Percentiles rank a stretch among this genome's conserved stretches.
Evolutionary conservation across 1,140 invertebrate genomes (phyloP).

Genomic region (Tetramorium simillimum): DNA sequence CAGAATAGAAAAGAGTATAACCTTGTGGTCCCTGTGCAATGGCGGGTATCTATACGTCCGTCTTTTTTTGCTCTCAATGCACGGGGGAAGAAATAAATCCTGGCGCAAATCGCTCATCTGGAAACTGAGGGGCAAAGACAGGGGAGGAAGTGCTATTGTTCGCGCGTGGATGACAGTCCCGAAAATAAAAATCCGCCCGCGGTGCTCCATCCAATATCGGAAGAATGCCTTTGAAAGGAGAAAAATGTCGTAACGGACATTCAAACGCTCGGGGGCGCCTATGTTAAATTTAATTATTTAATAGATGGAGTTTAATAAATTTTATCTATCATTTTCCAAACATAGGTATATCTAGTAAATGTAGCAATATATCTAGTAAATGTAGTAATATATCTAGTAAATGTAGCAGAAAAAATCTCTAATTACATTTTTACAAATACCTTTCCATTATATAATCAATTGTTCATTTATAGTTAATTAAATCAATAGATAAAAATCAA

Average conservation of each 20-base stretch:
- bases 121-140: conserved; percentile 65
- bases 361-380: too few species aligned
- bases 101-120: conserved; percentile 61
- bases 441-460: not conserved
- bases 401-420: not conserved
- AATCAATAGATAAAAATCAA: too few species aligned
- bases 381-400: too few species aligned
- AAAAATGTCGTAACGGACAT: conserved; percentile 52
- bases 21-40: conserved; percentile 50
- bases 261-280: conserved; percentile 11
- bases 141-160: conserved; percentile 65
- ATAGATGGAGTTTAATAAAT: not conserved
- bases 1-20: conserved; percentile 55
- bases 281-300: conserved; percentile 27
- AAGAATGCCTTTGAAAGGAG: conserved; percentile 43
- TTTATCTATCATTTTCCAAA: not conserved
- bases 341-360: too few species aligned
- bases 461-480: not conserved
- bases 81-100: conserved; percentile 69
- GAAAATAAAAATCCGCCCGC: conserved; percentile 69
- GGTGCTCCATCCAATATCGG: conserved; percentile 49
- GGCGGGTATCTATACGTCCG: conserved; percentile 61
- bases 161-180: conserved; percentile 63
- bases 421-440: not conserved
- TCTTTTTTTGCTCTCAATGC: conserved; percentile 60